Evolutionary conservation across 2,888 invertebrate genomes (phyloP), one percentile per base, ranked within the genome.

Genomic region (Zaprionus lineosus): DNA sequence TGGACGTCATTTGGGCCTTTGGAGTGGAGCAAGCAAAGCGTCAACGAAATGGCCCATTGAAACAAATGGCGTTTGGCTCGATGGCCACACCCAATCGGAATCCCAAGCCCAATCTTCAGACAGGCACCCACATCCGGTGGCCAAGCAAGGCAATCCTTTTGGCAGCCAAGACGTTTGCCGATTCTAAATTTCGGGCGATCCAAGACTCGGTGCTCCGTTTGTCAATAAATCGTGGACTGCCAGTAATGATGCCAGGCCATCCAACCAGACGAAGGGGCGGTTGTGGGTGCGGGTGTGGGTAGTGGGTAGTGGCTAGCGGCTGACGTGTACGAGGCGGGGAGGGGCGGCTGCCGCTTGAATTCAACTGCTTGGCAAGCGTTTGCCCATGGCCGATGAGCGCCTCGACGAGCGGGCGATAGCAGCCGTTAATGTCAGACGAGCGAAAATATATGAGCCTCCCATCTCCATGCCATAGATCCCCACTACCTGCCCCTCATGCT

Each of bases 371-470:
- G 75, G 55, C 84, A 71, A 55, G 60, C 71, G 62, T 68, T 77
- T 70, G 69, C 69, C 68, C 69, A 67, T 71, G 50, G 71, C 74
- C 46, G 41, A 19, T 28, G 50, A 63, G 72, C 68, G 26, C 14
- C 31, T 61, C 56, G 67, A 68, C 68, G 72, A 71, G 84, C 66
- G 52, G 81, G 78, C 89, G 90, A 90, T 90, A 90, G 90, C 89
- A 90, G 78, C 78, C 83, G 90, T 90, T 90, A 90, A 89, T 89
- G 90, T 90, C 90, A 90, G 89, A 88, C 88, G 86, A 87, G 87
- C 75, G 87, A 88, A 89, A 90, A 89, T 90, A 90, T 89, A 90
- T 89, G 86, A 86, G 77, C 74, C 53, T 37, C 40, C 53, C 43
- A 15, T 12, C 15, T 21, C 36, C 51, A 8, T 28, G 5, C 24